phyloP scores from a whole-genome alignment of 2,797 vertebrate species.

The Cephalopachus bancanus region DNA sequence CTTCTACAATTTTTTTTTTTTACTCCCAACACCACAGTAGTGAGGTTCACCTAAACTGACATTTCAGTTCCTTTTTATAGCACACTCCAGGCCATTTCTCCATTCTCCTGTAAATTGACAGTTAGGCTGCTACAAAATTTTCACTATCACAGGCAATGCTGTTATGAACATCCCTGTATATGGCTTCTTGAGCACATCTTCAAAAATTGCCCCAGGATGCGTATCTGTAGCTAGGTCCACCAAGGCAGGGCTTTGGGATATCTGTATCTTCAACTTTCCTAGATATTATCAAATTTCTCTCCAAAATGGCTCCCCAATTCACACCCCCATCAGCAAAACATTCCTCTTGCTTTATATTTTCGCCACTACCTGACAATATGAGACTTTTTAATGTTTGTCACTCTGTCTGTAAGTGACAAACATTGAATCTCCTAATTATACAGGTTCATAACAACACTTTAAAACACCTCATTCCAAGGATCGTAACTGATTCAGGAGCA shows the following conservation, averaged over 20 bases:
- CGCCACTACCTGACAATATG: neutral
- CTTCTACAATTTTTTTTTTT: neutral
- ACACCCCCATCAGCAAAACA: neutral
- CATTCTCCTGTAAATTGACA: neutral
- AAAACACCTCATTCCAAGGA: neutral
- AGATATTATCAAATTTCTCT: neutral
- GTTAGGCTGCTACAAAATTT: neutral
- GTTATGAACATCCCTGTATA: neutral
- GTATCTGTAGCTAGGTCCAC: neutral
- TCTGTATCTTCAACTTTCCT: neutral
- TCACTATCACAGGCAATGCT: neutral
- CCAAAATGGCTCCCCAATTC: neutral
- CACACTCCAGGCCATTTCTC: neutral
- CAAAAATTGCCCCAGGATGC: neutral
- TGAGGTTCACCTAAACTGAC: neutral
- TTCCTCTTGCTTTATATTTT: neutral
- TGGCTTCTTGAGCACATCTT: neutral
- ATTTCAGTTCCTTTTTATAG: neutral
- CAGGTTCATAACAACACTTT: neutral
- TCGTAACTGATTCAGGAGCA: neutral
- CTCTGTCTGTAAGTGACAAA: neutral
- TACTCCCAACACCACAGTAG: neutral
- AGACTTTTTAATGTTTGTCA: slow-evolving; percentile 6
- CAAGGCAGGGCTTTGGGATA: neutral
- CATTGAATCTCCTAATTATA: neutral